Evolutionary conservation across 2,797 vertebrate species (phyloP), one percentile per base, ranked within the genome.

Genomic region (Xiphorhynchus erythropygius): DNA sequence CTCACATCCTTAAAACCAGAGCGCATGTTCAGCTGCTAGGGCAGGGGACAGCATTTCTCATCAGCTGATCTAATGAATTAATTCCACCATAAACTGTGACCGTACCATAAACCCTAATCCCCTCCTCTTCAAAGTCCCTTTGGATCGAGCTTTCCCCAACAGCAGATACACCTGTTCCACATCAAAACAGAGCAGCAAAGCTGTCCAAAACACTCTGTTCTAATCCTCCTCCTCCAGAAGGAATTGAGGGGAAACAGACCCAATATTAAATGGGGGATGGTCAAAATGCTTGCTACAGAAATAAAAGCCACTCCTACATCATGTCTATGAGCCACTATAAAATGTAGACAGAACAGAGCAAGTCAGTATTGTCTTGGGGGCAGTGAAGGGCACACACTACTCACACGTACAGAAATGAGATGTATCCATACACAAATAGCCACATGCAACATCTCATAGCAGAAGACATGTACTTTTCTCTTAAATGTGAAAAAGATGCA

Each of bases 321-420:
- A 37, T 10, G 16, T 68, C 56, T 80, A 23, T 9, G 53, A 71
- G 30, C 33, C 3, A 3, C 13, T 46, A 1, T 42, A 84, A 64
- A 71, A 92, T 27, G 49, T 35, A 7, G 15, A 24, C 53, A 80
- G 49, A 62, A 57, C 1, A 69, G 4, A 78, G 33, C n/a, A 90
- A 47, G 44, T 13, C 30, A 37, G 7, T 32, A 44, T 35, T 30
- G 11, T 33, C 52, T 42, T 22, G 30, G 56, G 41, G 16, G 44
- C 1, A 1, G 30, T 7, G 24, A 62, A 64, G 18, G 28, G 42
- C 19, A 23, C 13, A 13, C 10, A 16, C 3, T 1, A 6, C 41
- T 44, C 5, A 2, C 19, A 5, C 44, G 52, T 5, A 41, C 24
- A 37, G 68, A 42, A 74, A 33, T 46, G 41, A 41, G 22, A 21